These are phyloP conservation scores for Machaerirhynchus nigripectus DNA, from an alignment of 2,113 vertebrate genomes.

Conservation along the genomic window DNA sequence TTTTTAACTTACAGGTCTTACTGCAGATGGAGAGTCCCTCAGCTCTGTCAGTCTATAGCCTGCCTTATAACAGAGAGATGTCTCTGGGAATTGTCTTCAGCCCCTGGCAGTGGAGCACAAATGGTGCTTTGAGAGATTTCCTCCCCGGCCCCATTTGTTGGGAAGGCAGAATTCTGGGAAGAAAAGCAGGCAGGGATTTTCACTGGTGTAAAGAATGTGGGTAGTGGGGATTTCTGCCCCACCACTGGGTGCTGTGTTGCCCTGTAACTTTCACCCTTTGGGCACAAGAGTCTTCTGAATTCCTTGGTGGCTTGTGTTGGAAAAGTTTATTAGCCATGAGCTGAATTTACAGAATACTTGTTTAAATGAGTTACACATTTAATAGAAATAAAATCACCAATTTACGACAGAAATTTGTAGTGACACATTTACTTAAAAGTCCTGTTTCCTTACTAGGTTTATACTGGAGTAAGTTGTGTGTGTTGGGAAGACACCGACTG, in stretches of 20 bases:
- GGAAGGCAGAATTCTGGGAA: not conserved
- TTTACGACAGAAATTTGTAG: not conserved
- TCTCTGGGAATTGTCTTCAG: not conserved
- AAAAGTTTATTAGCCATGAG: not conserved
- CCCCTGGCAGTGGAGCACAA: not conserved
- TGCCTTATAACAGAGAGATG: not conserved
- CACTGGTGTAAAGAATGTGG: not conserved
- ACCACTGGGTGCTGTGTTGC: conserved; percentile 3
- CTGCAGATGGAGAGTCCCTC: not conserved
- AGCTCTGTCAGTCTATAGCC: not conserved
- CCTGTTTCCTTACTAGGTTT: conserved; percentile 61
- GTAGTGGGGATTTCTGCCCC: conserved; percentile 13
- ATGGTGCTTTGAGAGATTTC: not conserved
- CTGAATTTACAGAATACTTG: not conserved
- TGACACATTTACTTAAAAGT: conserved; percentile 4
- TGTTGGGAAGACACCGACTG: conserved; percentile 62
- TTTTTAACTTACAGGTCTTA: not conserved
- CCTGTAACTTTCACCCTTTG: conserved; percentile 14
- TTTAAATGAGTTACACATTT: not conserved
- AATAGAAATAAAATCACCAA: not conserved
- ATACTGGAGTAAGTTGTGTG: conserved; percentile 40
- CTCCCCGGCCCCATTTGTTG: not conserved
- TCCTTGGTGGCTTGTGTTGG: not conserved
- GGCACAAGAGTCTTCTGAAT: not conserved
- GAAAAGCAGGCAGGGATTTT: conserved; percentile 31